These are phyloP conservation scores for Trichomycterus rosablanca DNA, from an alignment of 2,113 vertebrate species.

Conservation along the genomic window DNA sequence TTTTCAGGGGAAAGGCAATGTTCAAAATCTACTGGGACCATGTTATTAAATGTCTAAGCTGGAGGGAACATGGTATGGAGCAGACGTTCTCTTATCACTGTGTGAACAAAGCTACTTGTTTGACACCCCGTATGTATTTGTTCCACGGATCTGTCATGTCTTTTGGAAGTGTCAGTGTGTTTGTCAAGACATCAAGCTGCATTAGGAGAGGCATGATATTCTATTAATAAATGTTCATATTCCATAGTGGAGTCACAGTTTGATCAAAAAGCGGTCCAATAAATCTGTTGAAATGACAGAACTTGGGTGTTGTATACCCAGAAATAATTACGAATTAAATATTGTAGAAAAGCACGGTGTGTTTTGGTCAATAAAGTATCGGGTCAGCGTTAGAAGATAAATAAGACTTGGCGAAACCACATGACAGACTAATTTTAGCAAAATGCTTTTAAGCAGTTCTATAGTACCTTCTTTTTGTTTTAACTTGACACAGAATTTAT, in stretches of 20 bases:
- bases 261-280: not conserved
- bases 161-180: conserved; percentile 50
- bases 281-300: conserved; percentile 1
- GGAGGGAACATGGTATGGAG: conserved; percentile 32
- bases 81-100: conserved; percentile 27
- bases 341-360: too few species aligned
- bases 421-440: too few species aligned
- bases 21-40: conserved; percentile 49
- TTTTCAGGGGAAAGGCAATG: conserved; percentile 56
- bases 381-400: too few species aligned
- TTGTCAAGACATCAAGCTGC: too few species aligned
- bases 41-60: conserved; percentile 51
- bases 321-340: too few species aligned
- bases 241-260: conserved; percentile 51
- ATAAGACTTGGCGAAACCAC: too few species aligned
- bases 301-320: not conserved
- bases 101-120: conserved; percentile 38
- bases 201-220: conserved; percentile 46
- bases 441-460: too few species aligned
- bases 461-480: too few species aligned
- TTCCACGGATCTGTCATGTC: conserved; percentile 54
- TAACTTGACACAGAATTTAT: too few species aligned
- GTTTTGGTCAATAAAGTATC: too few species aligned
- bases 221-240: conserved; percentile 45
- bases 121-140: conserved; percentile 47